These are phyloP conservation scores for Enteromius afrohamiltoni DNA, from an alignment of 2,797 vertebrate genomes.

Conservation along the genomic window DNA sequence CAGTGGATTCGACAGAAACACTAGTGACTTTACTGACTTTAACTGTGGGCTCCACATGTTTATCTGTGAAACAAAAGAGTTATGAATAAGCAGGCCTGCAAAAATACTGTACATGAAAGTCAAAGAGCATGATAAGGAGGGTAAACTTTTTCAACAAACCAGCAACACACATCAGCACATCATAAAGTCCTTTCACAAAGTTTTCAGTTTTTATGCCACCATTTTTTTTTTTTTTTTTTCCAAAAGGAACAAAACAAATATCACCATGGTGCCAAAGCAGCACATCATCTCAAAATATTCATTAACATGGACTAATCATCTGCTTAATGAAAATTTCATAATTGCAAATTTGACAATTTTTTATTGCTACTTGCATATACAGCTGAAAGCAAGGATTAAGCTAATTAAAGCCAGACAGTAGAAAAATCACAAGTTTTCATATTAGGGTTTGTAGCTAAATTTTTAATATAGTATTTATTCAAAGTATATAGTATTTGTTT, in stretches of 20 bases:
- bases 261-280: background rate
- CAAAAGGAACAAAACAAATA: background rate
- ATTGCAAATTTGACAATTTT: background rate
- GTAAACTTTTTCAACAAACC: background rate
- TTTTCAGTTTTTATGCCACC: background rate
- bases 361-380: background rate
- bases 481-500: no score
- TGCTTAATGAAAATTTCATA: background rate
- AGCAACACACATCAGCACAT: background rate
- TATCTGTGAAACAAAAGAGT: constrained; percentile 76
- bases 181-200: background rate
- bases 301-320: no score
- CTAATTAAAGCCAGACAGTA: background rate
- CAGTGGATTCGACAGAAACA: constrained; percentile 68
- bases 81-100: constrained; percentile 46
- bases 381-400: background rate
- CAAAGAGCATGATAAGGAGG: background rate
- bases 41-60: constrained; percentile 62
- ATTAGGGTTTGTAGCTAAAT: background rate
- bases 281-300: background rate
- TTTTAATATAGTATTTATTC: background rate
- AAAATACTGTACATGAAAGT: constrained; percentile 2
- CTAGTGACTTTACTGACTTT: constrained; percentile 63
- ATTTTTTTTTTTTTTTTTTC: background rate
- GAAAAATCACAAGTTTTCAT: background rate